Evolutionary conservation across 2,888 invertebrate species (phyloP).

Genomic region (Leptopilina myrica): DNA sequence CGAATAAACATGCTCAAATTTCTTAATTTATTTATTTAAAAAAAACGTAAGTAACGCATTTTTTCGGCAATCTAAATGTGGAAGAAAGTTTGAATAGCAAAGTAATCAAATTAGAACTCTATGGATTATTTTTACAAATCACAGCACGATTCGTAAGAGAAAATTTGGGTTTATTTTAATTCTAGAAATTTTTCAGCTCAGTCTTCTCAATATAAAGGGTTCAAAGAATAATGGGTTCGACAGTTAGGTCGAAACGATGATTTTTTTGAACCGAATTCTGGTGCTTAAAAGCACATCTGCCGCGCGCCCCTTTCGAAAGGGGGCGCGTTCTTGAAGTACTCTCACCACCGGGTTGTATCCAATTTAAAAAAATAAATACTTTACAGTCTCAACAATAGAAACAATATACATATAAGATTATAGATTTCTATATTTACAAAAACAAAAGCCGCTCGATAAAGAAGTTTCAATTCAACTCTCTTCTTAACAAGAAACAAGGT

Average conservation of each 20-base stretch:
- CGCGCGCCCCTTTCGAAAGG: slow-evolving; percentile 50
- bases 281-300: slow-evolving; percentile 16
- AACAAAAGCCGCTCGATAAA: slow-evolving; percentile 27
- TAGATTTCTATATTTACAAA: slow-evolving; percentile 43
- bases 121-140: slow-evolving; percentile 16
- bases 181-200: slow-evolving; percentile 56
- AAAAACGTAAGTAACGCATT: background rate
- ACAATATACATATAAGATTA: slow-evolving; percentile 61
- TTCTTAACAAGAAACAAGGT: no score
- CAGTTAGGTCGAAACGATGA: slow-evolving; percentile 33
- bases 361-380: slow-evolving; percentile 72
- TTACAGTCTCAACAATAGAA: slow-evolving; percentile 66
- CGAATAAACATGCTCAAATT: slow-evolving; percentile 1
- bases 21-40: background rate
- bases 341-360: slow-evolving; percentile 50
- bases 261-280: slow-evolving; percentile 46
- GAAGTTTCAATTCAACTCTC: slow-evolving; percentile 28
- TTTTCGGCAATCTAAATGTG: background rate
- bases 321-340: slow-evolving; percentile 54
- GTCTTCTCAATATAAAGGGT: slow-evolving; percentile 61
- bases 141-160: slow-evolving; percentile 48
- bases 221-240: background rate
- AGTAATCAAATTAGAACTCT: no score
- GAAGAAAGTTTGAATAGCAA: no score
- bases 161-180: slow-evolving; percentile 51